Percentiles rank a stretch among this genome's conserved stretches.
Conservation (phyloP, 2,113 vertebrate species). For the Seriola rivoliana region DNA sequence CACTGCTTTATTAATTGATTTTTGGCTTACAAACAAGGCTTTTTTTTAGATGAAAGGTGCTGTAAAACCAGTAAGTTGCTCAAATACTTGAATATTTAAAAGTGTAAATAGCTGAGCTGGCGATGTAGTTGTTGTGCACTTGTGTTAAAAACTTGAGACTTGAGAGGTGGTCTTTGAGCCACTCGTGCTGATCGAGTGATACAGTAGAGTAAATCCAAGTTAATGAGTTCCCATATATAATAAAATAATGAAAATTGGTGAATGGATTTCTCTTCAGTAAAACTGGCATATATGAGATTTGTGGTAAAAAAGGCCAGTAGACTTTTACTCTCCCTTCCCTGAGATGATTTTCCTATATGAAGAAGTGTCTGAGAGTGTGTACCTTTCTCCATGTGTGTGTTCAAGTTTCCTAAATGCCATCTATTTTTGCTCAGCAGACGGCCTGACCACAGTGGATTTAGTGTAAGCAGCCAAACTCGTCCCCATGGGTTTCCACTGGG, state of each 20-base stretch:
- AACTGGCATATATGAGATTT: background rate
- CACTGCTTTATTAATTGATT: background rate
- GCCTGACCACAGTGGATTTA: conserved; percentile 69
- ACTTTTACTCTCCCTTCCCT: background rate
- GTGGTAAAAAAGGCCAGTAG: background rate
- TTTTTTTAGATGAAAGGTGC: background rate
- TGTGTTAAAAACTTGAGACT: background rate
- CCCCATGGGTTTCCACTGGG: conserved; percentile 69
- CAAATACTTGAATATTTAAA: background rate
- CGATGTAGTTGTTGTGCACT: background rate
- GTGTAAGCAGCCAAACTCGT: conserved; percentile 65
- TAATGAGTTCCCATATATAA: background rate
- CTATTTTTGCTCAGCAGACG: conserved; percentile 68
- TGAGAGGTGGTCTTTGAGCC: background rate
- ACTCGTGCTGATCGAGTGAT: background rate
- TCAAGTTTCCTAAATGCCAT: conserved; percentile 58
- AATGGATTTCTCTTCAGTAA: background rate
- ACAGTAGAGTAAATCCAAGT: background rate
- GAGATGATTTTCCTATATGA: conserved; percentile 6
- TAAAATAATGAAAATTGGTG: background rate
- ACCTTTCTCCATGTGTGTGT: conserved; percentile 38
- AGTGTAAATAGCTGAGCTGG: background rate
- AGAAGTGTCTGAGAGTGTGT: conserved; percentile 11
- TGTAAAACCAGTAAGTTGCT: background rate
- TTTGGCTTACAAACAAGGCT: background rate